Base-by-base conservation (phyloP, 2,113 vertebrate genomes). In the Dolichallabes microphthalmus region DNA sequence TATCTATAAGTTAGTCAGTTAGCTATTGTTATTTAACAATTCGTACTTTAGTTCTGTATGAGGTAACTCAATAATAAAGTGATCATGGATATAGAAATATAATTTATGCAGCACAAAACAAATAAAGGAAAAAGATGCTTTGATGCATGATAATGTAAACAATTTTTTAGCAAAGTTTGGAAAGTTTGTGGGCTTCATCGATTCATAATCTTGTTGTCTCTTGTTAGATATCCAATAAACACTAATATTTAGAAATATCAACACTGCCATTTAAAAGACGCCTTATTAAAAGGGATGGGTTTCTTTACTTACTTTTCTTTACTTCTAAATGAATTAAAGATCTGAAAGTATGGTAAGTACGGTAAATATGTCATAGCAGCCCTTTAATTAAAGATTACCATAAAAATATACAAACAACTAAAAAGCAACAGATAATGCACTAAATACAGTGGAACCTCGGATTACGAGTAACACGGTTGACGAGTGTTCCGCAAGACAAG, bases 271-370 rank as follows among this genome's bases (percentile, higher is more conserved):
- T 75, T 15, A 27, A 27, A 45, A 53, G 25, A 53, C 0, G 27
- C 22, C 60, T 78, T 6, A 22, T 57, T 55, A 19, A 55, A 76
- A 35, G 14, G 7, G 52, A 17, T 25, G 57, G 0, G 32, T 27
- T 81, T 81, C 45, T 83, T 55, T 17, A n/a, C n/a, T n/a, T n/a
- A n/a, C n/a, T n/a, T 27, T 81, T 81, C 45, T 83, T 55, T 17
- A 55, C 52, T 2, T 53, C 45, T 27, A 25, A 52, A 5, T 53
- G 74, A 76, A n/a, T 5, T 30, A 30, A n/a, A 30, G 2, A 30
- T 2, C 2, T 10, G 22, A 22, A 32, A 77, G 57, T 30, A 19
- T 22, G 22, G 0, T 50, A 45, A 10, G 25, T 27, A 68, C 55
- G 52, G 45, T 20, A 35, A 35, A 35, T 35, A 30, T 45, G 30